Evolutionary conservation across 2,113 vertebrate genomes (phyloP), one percentile per base, ranked within the genome.

Genomic region (Isurus oxyrinchus): DNA sequence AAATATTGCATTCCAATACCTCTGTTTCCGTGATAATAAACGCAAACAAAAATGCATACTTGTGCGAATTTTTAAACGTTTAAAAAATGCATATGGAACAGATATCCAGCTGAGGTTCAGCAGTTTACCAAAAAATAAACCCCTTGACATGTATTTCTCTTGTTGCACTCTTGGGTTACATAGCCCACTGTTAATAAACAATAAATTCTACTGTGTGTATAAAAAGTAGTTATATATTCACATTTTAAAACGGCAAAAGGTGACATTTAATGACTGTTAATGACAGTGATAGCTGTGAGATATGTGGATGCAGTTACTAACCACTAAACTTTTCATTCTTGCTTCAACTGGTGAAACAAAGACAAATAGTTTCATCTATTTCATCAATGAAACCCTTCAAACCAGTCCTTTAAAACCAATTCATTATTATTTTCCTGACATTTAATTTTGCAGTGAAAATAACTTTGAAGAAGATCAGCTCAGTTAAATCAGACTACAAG

Each of bases 381-480:
- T 57, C 49, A 88, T 88, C 5, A 2, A 55, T 31, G 31, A 88
- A 88, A 90, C 87, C 53, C 27, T 13, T 23, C 87, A 55, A 57
- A 90, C 57, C 63, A n/a, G 27, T 63, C 6, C 16, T 93, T 40
- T 40, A 93, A 93, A 93, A 63, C 14, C 35, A 93, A 35, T 35
- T 63, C 59, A 94, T 94, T 63, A 94, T 11, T 16, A 94, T 66
- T 94, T 94, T 63, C 21, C 35, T 40, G 90, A 40, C 59, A 40
- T 81, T 81, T 81, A 81, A 81, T 84, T 84, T 6, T 40, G 31
- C 90, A 40, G 90, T 93, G 90, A 93, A 63, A 93, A 63, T 93
- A 59, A 91, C 87, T 35, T 21, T 55, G 31, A 59, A 35, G 61
- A 93, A 19, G 13, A 61, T 61, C 59, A 66, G 35, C 59, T 94